Conservation (phyloP, 1,140 invertebrate genomes). For the Sesamia nonagrioides region DNA sequence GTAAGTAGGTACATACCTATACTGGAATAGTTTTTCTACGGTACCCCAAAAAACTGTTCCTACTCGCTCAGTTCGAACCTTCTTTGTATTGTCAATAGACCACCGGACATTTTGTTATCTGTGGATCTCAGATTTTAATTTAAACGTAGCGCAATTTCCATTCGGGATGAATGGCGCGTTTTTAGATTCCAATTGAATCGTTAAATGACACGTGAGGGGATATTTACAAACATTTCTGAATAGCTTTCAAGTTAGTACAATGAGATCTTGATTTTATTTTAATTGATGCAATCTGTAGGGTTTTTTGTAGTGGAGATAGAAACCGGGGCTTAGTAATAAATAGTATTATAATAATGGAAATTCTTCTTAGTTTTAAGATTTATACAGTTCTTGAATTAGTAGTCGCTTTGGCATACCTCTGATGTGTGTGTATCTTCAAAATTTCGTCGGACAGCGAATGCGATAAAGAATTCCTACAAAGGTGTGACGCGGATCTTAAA, state of each 20-base stretch:
- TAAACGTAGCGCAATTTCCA: conserved; percentile 71
- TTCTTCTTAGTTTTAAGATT: too few species aligned
- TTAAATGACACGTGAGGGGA: conserved; percentile 71
- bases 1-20: too few species aligned
- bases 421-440: background rate
- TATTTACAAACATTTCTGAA: conserved; percentile 60
- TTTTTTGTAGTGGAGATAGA: background rate
- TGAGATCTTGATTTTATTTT: conserved; percentile 30
- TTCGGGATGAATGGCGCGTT: conserved; percentile 56
- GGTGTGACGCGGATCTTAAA: background rate
- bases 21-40: background rate
- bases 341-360: too few species aligned
- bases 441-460: background rate
- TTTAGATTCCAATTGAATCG: conserved; percentile 56
- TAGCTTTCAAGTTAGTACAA: conserved; percentile 26
- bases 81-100: conserved; percentile 73
- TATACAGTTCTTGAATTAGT: too few species aligned
- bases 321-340: background rate
- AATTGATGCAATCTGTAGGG: conserved; percentile 13
- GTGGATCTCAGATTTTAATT: conserved; percentile 74
- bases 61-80: conserved; percentile 55
- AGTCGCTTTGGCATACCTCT: too few species aligned
- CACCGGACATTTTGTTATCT: conserved; percentile 81
- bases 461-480: background rate
- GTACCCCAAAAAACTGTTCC: conserved; percentile 47